Evolutionary conservation across 1,140 invertebrate genomes (phyloP).

Genomic region (Cotesia glomerata): DNA sequence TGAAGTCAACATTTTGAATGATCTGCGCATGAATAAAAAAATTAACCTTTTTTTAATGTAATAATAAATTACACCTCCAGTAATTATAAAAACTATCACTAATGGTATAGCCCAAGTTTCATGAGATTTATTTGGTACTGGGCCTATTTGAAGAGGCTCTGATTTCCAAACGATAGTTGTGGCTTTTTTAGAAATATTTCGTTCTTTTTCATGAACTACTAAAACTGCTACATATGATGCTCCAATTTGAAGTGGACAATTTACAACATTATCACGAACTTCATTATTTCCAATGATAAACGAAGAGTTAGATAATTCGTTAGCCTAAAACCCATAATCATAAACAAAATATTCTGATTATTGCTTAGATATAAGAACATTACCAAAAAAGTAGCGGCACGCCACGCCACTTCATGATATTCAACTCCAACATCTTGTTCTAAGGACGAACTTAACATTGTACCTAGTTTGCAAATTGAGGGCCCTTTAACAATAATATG

Average conservation of each 20-base stretch:
- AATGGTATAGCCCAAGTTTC: slow-evolving; percentile 13
- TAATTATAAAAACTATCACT: neutral
- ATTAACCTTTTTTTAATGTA: slow-evolving; percentile 7
- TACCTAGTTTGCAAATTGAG: slow-evolving; percentile 27
- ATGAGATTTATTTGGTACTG: neutral
- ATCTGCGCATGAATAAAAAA: neutral
- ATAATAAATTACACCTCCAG: neutral
- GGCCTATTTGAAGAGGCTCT: slow-evolving; percentile 7
- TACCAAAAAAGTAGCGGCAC: slow-evolving; percentile 31
- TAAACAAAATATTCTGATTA: neutral
- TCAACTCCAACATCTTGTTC: neutral
- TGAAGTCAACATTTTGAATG: neutral
- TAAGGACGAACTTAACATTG: neutral
- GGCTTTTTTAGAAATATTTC: neutral
- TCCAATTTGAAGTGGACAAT: slow-evolving; percentile 37
- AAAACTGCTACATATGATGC: slow-evolving; percentile 34
- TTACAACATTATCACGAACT: slow-evolving; percentile 24
- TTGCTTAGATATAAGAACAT: neutral
- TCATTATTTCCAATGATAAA: slow-evolving; percentile 39
- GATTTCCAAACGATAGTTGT: slow-evolving; percentile 5
- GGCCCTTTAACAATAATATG: slow-evolving; percentile 37
- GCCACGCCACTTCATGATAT: slow-evolving; percentile 36
- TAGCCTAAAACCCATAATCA: neutral
- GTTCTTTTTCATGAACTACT: slow-evolving; percentile 18
- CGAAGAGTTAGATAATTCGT: neutral